Evolutionary conservation across 1,140 invertebrate genomes (phyloP).

Genomic region (Metaphire vulgaris): DNA sequence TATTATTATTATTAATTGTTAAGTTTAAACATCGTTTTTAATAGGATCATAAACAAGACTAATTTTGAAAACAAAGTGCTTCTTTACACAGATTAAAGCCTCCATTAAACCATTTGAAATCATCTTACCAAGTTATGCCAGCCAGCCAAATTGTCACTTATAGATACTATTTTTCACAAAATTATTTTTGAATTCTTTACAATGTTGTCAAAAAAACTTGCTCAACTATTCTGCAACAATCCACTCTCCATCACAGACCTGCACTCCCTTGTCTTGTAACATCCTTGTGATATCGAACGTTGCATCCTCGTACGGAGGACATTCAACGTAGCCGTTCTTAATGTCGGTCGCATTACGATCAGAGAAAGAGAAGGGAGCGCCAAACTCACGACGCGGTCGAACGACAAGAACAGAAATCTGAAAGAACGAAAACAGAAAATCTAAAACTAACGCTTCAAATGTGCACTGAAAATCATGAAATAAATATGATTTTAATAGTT

Average conservation of each 20-base stretch:
- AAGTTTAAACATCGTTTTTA: no score
- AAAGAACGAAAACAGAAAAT: conserved; percentile 19
- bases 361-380: conserved; percentile 39
- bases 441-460: neutral
- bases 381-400: conserved; percentile 45
- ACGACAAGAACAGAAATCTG: conserved; percentile 43
- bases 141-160: no score
- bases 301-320: conserved; percentile 42
- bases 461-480: no score
- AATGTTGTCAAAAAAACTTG: no score
- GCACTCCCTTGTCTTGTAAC: conserved; percentile 45
- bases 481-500: no score
- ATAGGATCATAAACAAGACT: neutral
- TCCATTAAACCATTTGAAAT: no score
- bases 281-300: conserved; percentile 44
- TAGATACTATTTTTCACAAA: no score
- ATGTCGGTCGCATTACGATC: conserved; percentile 44
- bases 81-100: no score
- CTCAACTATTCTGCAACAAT: no score
- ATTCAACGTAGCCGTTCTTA: conserved; percentile 48
- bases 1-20: no score
- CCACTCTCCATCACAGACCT: conserved; percentile 37
- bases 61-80: neutral
- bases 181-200: no score
- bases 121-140: no score